phyloP scores from a whole-genome alignment of 2,888 invertebrate genomes.

The Chrysomela aeneicollis region DNA sequence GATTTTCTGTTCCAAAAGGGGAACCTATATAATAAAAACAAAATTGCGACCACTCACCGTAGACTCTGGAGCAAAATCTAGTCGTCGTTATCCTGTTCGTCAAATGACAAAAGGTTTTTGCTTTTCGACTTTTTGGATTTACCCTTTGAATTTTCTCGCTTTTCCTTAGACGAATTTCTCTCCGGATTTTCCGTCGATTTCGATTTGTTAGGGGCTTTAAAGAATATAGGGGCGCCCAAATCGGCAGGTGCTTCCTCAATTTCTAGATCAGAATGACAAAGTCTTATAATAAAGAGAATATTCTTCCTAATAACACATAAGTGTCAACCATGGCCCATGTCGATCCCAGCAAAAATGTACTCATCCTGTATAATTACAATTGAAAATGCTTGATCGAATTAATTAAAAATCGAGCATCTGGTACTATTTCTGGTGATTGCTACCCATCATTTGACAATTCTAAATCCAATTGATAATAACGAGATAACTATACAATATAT shows the following conservation, averaged over 20 bases:
- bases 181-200: constrained; percentile 41
- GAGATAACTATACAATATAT: too few species aligned
- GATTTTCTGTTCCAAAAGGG: constrained; percentile 14
- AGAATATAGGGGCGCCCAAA: constrained; percentile 67
- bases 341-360: neutral
- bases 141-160: constrained; percentile 36
- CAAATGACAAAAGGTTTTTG: constrained; percentile 63
- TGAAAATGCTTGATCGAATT: too few species aligned
- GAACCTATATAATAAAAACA: constrained; percentile 14
- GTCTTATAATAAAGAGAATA: constrained; percentile 20
- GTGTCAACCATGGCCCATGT: too few species aligned
- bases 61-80: constrained; percentile 17
- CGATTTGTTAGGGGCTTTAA: constrained; percentile 59
- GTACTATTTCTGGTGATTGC: neutral
- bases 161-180: constrained; percentile 33
- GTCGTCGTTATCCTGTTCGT: constrained; percentile 59
- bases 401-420: neutral
- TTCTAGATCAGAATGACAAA: constrained; percentile 60
- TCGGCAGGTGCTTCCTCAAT: constrained; percentile 69
- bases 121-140: constrained; percentile 54
- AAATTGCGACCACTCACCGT: constrained; percentile 16
- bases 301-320: too few species aligned
- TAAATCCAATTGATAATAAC: too few species aligned
- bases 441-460: too few species aligned
- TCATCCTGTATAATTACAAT: too few species aligned